Percentiles rank a stretch among this genome's conserved stretches.
phyloP scores from a whole-genome alignment of 2,797 vertebrate genomes.

The Poecilia gillii region DNA sequence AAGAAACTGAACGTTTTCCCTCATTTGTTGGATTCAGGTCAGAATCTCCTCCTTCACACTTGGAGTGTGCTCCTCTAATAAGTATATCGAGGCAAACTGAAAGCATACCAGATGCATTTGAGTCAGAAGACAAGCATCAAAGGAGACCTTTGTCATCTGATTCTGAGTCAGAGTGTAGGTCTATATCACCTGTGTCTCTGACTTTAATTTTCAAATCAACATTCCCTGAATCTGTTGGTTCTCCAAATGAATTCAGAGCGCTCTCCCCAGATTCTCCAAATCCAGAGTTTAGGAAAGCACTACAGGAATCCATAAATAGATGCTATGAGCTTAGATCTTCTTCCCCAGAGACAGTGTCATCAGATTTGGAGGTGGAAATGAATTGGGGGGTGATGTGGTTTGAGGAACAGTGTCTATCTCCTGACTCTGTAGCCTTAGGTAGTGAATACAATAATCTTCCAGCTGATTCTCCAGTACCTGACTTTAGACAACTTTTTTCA shows the following conservation, averaged over 20 bases:
- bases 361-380: slow-evolving; percentile 38
- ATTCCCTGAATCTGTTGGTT: slow-evolving; percentile 49
- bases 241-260: slow-evolving; percentile 27
- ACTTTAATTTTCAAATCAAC: slow-evolving; percentile 39
- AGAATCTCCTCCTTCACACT: slow-evolving; percentile 34
- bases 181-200: slow-evolving; percentile 38
- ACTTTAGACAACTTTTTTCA: slow-evolving; percentile 35
- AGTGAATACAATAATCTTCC: slow-evolving; percentile 36
- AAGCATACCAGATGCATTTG: slow-evolving; percentile 26
- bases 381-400: neutral
- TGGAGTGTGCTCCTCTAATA: slow-evolving; percentile 28
- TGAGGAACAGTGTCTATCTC: slow-evolving; percentile 44
- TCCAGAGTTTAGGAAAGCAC: slow-evolving; percentile 28
- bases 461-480: slow-evolving; percentile 55
- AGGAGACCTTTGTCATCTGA: slow-evolving; percentile 46
- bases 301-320: neutral
- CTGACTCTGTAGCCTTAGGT: slow-evolving; percentile 26
- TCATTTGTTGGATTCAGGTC: slow-evolving; percentile 54
- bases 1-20: slow-evolving; percentile 38
- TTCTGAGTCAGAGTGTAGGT: slow-evolving; percentile 40
- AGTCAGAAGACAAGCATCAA: slow-evolving; percentile 36
- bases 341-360: slow-evolving; percentile 60
- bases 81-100: slow-evolving; percentile 3
- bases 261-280: slow-evolving; percentile 52
- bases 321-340: slow-evolving; percentile 5